Base-by-base conservation (phyloP, 2,888 invertebrate species). In the Temnothorax rugatulus region DNA sequence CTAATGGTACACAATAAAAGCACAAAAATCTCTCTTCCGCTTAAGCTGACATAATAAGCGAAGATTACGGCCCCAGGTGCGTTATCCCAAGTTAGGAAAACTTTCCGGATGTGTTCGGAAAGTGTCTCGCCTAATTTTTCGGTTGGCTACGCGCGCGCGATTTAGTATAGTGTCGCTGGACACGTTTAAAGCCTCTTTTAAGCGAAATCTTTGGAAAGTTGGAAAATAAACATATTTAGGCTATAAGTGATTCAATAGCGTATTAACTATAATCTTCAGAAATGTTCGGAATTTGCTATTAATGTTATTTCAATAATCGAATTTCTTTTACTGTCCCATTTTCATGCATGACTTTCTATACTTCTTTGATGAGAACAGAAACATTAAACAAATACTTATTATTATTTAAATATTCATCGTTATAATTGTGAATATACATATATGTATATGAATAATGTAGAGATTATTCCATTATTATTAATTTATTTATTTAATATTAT, bases 61-160 rank as follows among this genome's bases (percentile, higher is more conserved):
- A 50, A 38, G 77, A 25, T 25, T 54, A 38, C 44, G 85, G 90
- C 84, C 91, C 88, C 91, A 91, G 91, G 92, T 92, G 92, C 90
- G 85, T 66, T 66, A 66, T 25, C 84, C 82, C 21, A 25, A 73
- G 44, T 91, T 89, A 52, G n/a, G 47, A 34, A 79, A 79, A 69
- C n/a, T 71, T 79, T 59, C 8, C 9, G 21, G 21, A 50, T 69
- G 66, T n/a, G 29, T 44, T 77, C 29, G 44, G 47, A 34, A 38
- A 59, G 59, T 61, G 38, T 73, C 71, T 82, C 87, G 87, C 88
- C 90, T 91, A 92, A 92, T 92, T 92, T 92, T 91, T 87, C 87
- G 91, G 84, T 87, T 86, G 85, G 87, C 89, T 89, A 88, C 87
- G 38, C 86, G 54, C 86, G 75, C 85, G 75, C 64, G 77, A 86